Percentiles rank a stretch among this genome's conserved stretches.
Evolutionary conservation across 2,888 invertebrate genomes (phyloP).

Genomic region (Ellobium chinense): DNA sequence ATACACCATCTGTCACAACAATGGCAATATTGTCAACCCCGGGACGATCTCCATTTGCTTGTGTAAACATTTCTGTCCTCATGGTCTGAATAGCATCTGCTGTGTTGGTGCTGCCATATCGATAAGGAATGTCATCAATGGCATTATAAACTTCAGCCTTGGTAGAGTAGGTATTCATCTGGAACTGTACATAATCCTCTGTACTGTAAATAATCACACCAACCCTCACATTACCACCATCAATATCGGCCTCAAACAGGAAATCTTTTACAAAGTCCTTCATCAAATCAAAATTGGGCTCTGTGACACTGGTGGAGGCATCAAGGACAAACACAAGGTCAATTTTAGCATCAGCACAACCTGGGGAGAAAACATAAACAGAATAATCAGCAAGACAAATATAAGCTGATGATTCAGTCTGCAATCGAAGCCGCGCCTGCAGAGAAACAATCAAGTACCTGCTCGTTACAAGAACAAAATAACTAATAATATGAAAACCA

Average conservation of each 20-base stretch:
- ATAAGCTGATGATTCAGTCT: not conserved
- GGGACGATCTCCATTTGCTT: conserved; percentile 66
- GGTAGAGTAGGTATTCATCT: conserved; percentile 56
- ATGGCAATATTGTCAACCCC: conserved; percentile 65
- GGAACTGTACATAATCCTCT: conserved; percentile 58
- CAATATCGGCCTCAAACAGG: conserved; percentile 58
- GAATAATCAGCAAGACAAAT: not conserved
- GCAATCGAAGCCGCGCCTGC: too few species aligned
- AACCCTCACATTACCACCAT: conserved; percentile 63
- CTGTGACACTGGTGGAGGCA: conserved; percentile 58
- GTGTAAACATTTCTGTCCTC: conserved; percentile 62
- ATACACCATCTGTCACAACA: conserved; percentile 72
- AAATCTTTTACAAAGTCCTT: conserved; percentile 55
- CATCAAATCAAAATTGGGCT: conserved; percentile 54
- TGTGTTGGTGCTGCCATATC: conserved; percentile 72
- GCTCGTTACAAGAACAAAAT: too few species aligned
- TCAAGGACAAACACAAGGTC: conserved; percentile 63
- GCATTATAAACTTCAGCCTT: conserved; percentile 60
- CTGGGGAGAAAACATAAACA: too few species aligned
- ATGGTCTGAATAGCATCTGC: conserved; percentile 69
- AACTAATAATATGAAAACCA: too few species aligned
- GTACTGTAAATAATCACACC: conserved; percentile 68
- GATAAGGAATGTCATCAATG: conserved; percentile 62
- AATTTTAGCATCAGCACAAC: conserved; percentile 55
- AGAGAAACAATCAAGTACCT: not conserved